Percentiles rank a stretch among this genome's conserved stretches.
These are phyloP conservation scores for Spatulosminthurus flaviceps DNA, from an alignment of 2,888 invertebrate species.

Conservation along the genomic window DNA sequence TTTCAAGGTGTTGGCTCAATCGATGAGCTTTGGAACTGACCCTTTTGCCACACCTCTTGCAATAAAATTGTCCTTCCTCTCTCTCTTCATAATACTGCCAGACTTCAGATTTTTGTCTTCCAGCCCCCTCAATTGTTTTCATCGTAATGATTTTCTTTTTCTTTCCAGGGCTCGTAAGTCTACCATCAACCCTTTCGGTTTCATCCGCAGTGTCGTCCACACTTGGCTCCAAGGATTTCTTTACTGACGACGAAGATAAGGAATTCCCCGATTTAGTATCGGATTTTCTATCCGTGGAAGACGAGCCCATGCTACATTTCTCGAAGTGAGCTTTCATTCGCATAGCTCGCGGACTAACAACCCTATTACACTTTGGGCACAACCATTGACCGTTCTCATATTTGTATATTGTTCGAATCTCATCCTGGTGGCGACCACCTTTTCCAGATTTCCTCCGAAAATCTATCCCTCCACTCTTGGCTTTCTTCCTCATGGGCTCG, in stretches of 20 bases:
- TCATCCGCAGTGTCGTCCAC: background rate
- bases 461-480: background rate
- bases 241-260: background rate
- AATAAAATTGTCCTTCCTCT: conserved; percentile 23
- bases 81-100: conserved; percentile 28
- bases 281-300: background rate
- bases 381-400: conserved; percentile 25
- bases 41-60: conserved; percentile 29
- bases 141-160: background rate
- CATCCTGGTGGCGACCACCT: conserved; percentile 23
- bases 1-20: background rate
- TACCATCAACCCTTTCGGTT: background rate
- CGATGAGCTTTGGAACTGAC: conserved; percentile 35
- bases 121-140: background rate
- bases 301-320: background rate
- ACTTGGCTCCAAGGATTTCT: background rate
- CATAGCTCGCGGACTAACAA: conserved; percentile 12
- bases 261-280: background rate
- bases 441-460: background rate
- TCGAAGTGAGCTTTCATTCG: conserved; percentile 35
- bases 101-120: conserved; percentile 33
- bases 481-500: background rate
- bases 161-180: background rate
- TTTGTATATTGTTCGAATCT: conserved; percentile 24
- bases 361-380: conserved; percentile 17